These are phyloP conservation scores for Pandion haliaetus DNA, from an alignment of 2,113 vertebrate genomes.

Conservation along the genomic window DNA sequence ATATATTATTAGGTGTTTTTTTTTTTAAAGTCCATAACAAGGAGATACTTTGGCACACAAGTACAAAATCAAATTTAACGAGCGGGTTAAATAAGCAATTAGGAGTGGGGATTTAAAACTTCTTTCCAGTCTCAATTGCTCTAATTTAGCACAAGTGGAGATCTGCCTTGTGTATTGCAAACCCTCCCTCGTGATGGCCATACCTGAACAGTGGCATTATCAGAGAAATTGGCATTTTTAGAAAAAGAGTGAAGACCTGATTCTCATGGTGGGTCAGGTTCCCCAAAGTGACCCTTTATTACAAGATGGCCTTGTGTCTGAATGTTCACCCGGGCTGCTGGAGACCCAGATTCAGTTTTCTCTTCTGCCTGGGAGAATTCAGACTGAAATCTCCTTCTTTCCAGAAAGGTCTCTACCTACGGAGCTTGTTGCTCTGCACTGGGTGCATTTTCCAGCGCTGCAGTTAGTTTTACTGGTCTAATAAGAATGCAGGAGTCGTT, in stretches of 20 bases:
- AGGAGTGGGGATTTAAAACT: conserved; percentile 55
- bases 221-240: not conserved
- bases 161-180: not conserved
- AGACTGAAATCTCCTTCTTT: not conserved
- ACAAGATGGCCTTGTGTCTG: not conserved
- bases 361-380: not conserved
- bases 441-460: not conserved
- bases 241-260: not conserved
- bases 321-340: not conserved
- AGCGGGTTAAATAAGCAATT: conserved; percentile 68
- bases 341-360: not conserved
- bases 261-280: not conserved
- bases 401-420: not conserved
- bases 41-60: conserved; percentile 64
- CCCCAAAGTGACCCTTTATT: not conserved
- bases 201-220: not conserved
- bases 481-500: not conserved
- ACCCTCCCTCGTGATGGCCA: not conserved
- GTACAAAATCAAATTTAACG: conserved; percentile 66
- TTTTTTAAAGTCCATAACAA: conserved; percentile 61
- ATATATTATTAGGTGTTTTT: conserved; percentile 48
- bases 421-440: not conserved
- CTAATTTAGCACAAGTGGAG: conserved; percentile 10
- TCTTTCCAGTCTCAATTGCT: conserved; percentile 13
- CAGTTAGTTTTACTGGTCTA: not conserved